Evolutionary conservation across 2,113 vertebrate species (phyloP).

Genomic region (Ornithorhynchus anatinus): DNA sequence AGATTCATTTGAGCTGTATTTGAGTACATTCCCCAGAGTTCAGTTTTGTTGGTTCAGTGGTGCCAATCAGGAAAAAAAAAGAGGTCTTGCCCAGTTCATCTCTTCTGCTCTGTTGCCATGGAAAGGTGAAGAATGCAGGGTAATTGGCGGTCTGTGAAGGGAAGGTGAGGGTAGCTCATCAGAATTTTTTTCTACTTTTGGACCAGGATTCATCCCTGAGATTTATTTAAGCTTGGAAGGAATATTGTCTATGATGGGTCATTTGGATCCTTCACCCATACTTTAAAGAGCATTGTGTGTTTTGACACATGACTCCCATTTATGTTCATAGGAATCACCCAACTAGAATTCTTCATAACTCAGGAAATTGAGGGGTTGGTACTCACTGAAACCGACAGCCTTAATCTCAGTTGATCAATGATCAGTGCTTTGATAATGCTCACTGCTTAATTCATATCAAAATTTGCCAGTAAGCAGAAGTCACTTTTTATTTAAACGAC

Average conservation of each 20-base stretch:
- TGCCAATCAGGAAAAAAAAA: no score
- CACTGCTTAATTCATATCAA: background rate
- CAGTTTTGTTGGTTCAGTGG: no score
- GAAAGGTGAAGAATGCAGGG: no score
- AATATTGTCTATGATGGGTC: background rate
- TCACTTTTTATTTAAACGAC: background rate
- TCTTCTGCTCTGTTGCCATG: no score
- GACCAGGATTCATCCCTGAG: no score
- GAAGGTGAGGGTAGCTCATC: no score
- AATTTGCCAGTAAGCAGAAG: background rate
- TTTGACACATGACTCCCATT: background rate
- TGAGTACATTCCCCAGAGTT: no score
- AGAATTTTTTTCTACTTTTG: no score
- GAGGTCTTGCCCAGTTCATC: no score
- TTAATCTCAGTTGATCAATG: background rate
- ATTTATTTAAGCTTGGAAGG: background rate
- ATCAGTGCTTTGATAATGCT: background rate
- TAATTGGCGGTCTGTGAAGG: no score
- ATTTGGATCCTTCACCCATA: background rate
- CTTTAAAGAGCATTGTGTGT: background rate
- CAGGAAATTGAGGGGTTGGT: background rate
- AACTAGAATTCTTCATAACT: background rate
- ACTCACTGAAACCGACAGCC: background rate
- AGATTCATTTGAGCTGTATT: no score
- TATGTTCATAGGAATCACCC: no score